Base-by-base conservation (phyloP, 1,140 invertebrate species). In the Mactra quadrangularis region DNA sequence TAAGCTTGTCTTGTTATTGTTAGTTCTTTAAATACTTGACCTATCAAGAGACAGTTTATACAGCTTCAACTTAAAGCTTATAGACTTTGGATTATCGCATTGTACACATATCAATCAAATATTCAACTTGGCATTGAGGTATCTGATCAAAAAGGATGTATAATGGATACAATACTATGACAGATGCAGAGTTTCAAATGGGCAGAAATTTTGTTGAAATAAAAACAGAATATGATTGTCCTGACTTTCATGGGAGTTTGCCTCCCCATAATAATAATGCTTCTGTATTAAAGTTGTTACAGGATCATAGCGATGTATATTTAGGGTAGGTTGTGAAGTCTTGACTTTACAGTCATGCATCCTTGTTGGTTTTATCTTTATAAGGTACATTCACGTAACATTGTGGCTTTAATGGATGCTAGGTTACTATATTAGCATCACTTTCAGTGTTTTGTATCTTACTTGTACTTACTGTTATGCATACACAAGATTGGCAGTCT, bases 81-180 rank as follows among this genome's bases (percentile, higher is more conserved):
- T n/a, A n/a, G n/a, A n/a, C n/a, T n/a, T n/a, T n/a, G n/a, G n/a
- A n/a, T n/a, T n/a, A n/a, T n/a, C n/a, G n/a, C n/a, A n/a, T n/a
- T n/a, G n/a, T n/a, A n/a, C n/a, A n/a, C n/a, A n/a, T n/a, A n/a
- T n/a, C n/a, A n/a, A n/a, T n/a, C n/a, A n/a, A n/a, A n/a, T n/a
- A n/a, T n/a, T n/a, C n/a, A n/a, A n/a, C n/a, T n/a, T n/a, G n/a
- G n/a, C n/a, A n/a, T n/a, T n/a, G n/a, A n/a, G n/a, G n/a, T n/a
- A n/a, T n/a, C n/a, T n/a, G n/a, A n/a, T n/a, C n/a, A n/a, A n/a
- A 52, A 29, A 75, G 55, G 17, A 75, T 75, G 72, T 75, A 45
- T 75, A 57, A 75, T 33, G 35, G 25, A 25, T 75, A 41, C n/a
- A 59, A 75, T 75, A 55, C 59, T 25, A 31, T 55, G 50, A n/a